These are phyloP conservation scores for Herpetotheres cachinnans DNA, from an alignment of 2,113 vertebrate species.

Conservation along the genomic window DNA sequence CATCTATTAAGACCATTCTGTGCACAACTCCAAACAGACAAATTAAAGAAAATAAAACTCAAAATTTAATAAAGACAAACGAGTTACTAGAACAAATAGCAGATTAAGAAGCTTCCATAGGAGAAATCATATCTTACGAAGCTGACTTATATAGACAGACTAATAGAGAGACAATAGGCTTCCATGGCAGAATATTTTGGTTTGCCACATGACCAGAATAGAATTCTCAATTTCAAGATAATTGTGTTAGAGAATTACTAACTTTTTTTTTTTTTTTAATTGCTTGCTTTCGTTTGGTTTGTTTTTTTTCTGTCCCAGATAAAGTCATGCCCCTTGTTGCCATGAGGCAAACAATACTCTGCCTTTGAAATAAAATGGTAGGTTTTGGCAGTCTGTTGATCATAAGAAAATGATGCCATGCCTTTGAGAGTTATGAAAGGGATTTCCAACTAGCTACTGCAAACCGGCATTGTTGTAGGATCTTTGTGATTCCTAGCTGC, in stretches of 20 bases:
- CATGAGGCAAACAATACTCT: neutral
- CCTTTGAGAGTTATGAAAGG: neutral
- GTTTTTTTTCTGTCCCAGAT: neutral
- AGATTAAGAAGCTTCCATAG: neutral
- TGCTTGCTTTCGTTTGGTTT: neutral
- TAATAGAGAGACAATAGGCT: neutral
- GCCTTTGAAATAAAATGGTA: neutral
- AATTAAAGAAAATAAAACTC: neutral
- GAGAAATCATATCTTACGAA: neutral
- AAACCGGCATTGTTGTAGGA: neutral
- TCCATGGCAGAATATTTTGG: neutral
- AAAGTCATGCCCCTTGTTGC: neutral
- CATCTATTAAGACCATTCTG: neutral
- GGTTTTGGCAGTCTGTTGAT: neutral
- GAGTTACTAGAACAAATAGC: neutral
- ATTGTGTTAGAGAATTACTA: neutral
- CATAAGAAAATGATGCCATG: neutral
- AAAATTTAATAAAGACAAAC: neutral
- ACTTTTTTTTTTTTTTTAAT: neutral
- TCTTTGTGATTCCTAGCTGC: neutral
- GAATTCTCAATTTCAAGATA: neutral
- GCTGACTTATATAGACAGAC: neutral
- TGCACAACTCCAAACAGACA: neutral
- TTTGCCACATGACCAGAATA: neutral
- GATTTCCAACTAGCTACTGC: neutral